Evolutionary conservation across 2,888 invertebrate genomes (phyloP), one percentile per base, ranked within the genome.

Genomic region (Andricus quercusramuli): DNA sequence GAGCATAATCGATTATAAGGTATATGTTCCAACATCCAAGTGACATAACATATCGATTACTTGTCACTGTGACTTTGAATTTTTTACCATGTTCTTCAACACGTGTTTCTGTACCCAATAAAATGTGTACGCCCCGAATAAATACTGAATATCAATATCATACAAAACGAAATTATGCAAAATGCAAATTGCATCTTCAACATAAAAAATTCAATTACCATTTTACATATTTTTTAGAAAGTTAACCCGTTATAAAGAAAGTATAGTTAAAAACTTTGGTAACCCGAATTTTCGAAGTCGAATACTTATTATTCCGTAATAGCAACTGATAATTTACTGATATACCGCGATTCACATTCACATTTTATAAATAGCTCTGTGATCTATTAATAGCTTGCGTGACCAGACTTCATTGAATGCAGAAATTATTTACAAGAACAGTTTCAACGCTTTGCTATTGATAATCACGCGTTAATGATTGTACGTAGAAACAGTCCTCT

Each of bases 1-100:
- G 83, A 85, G 81, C 81, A 83, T 84, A 85, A 85, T 87, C 80
- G 82, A 37, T 80, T 78, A 83, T 86, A 77, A 83, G 78, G 78
- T n/a, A n/a, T 80, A 77, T 78, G 78, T 79, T 80, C 79, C 79
- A 79, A 79, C 77, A 77, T 44, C 79, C 56, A 78, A 80, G 77
- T 79, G 67, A 78, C 41, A 80, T 67, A 80, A 79, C 79, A 77
- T 78, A 81, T 79, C 80, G 66, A 84, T 83, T 80, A 78, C 79
- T 77, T 74, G 74, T 56, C 56, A 74, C 32, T 65, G 51, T 32
- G 64, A 65, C 65, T 25, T 32, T 67, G 77, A 80, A 74, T 56
- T 51, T 66, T 78, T 37, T 4, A 29, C 20, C 22, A 11, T 8
- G 9, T 66, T 51, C 13, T 77, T 41, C 44, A 15, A 66, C 22